phyloP scores from a whole-genome alignment of 2,113 vertebrate species.

The Cinclus mexicanus region DNA sequence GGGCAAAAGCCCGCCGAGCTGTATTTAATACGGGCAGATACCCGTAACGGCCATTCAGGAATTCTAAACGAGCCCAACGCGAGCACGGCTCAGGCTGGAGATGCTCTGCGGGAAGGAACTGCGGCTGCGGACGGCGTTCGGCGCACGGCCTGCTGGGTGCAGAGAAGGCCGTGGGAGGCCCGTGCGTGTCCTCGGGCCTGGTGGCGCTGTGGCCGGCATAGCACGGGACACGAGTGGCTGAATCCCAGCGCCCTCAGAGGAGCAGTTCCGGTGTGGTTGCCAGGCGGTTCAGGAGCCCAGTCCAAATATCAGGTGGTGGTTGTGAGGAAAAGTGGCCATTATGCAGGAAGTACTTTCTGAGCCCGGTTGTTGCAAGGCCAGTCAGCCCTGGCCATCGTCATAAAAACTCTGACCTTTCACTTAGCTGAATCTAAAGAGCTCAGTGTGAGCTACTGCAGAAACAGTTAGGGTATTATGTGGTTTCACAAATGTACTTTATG shows the following conservation, averaged over 20 bases:
- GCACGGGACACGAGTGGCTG: background rate
- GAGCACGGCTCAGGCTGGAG: background rate
- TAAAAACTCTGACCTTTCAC: background rate
- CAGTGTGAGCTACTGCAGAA: background rate
- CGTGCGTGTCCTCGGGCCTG: background rate
- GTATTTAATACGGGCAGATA: background rate
- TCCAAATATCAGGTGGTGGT: background rate
- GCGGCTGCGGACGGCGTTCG: background rate
- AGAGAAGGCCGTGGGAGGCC: background rate
- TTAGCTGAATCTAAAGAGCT: background rate
- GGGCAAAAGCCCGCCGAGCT: background rate
- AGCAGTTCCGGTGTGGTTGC: background rate
- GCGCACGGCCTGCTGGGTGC: background rate
- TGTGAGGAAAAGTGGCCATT: background rate
- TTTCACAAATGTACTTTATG: background rate
- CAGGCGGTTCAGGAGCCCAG: accelerated
- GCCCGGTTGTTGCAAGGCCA: background rate
- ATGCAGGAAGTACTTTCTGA: background rate
- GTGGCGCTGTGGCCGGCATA: accelerated
- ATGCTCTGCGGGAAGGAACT: background rate
- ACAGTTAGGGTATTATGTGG: background rate
- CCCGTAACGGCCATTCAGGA: background rate
- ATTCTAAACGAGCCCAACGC: background rate
- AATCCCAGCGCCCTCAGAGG: background rate
- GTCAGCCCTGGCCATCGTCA: background rate